phyloP scores from a whole-genome alignment of 2,113 vertebrate species.

The Nematolebias whitei region DNA sequence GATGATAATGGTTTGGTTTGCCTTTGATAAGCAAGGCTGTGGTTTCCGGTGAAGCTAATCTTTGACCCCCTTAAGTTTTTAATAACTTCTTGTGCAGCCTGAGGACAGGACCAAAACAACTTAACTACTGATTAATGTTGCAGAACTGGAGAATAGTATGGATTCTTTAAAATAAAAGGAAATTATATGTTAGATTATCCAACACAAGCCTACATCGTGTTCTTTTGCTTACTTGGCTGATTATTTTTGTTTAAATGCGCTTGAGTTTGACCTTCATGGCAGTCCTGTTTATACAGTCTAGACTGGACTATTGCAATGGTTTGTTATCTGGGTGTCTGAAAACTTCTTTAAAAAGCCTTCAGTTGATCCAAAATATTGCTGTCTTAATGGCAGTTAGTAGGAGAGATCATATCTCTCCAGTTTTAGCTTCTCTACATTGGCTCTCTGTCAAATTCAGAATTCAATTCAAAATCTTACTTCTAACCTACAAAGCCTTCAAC shows the following conservation, averaged over 20 bases:
- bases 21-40: slow-evolving; percentile 26
- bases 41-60: slow-evolving; percentile 41
- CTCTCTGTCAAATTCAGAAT: too few relatives aligned
- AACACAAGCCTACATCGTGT: slow-evolving; percentile 5
- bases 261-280: slow-evolving; percentile 11
- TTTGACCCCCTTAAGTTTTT: slow-evolving; percentile 48
- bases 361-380: too few relatives aligned
- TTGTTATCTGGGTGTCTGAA: too few relatives aligned
- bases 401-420: too few relatives aligned
- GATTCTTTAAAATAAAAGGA: slow-evolving; percentile 20
- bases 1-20: slow-evolving; percentile 18
- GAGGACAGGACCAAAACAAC: slow-evolving; percentile 30
- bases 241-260: background rate
- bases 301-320: too few relatives aligned
- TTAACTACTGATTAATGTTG: slow-evolving; percentile 44
- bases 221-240: slow-evolving; percentile 4
- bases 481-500: too few relatives aligned
- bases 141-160: slow-evolving; percentile 22
- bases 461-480: too few relatives aligned
- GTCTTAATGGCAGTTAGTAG: too few relatives aligned
- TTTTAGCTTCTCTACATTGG: too few relatives aligned
- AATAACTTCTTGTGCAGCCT: slow-evolving; percentile 30
- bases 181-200: slow-evolving; percentile 17
- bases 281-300: slow-evolving; percentile 16
- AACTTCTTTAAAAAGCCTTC: too few relatives aligned